Evolutionary conservation across 2,888 invertebrate genomes (phyloP), one percentile per base, ranked within the genome.

Genomic region (Tricholauxania praeusta): DNA sequence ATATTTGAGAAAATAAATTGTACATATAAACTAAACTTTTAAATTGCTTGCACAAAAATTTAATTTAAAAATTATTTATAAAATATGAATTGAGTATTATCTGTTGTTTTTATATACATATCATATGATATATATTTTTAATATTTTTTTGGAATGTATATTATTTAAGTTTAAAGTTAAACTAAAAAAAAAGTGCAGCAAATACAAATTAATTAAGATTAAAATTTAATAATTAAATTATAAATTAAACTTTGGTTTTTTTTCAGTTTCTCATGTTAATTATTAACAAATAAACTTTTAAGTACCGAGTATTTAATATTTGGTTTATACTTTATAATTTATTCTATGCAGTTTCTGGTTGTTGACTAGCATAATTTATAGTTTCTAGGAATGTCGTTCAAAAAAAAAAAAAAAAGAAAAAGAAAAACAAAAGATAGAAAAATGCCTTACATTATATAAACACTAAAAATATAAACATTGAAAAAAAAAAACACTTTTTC

Each of bases 341-440:
- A 32, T 12, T 49, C 19, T 10, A 17, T 67, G n/a, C 17, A 47
- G n/a, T 32, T 48, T n/a, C 49, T 51, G 32, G 51, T 51, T 62
- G 62, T 22, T 69, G 69, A 69, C 69, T 69, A 69, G 69, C 48
- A 69, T 52, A 69, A 32, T 62, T 51, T 69, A 69, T 14, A 69
- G 49, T 69, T 28, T 49, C 52, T 28, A 52, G 68, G 49, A 68
- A 69, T 62, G 62, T 60, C 59, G 19, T 60, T 19, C 19, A 32
- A 52, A 39, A 10, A 39, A 49, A 48, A 62, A 52, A 17, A 52
- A 15, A 17, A 8, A 39, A 51, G 1, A 7, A 28, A 51, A 64
- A 64, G n/a, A 47, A 62, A 52, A n/a, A 52, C 12, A n/a, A 0
- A 52, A 51, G 3, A 7, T 28, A 28, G 19, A 64, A 64, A 64